Evolutionary conservation across 2,113 vertebrate species (phyloP), one percentile per base, ranked within the genome.

Genomic region (Sylvilagus bachmani): DNA sequence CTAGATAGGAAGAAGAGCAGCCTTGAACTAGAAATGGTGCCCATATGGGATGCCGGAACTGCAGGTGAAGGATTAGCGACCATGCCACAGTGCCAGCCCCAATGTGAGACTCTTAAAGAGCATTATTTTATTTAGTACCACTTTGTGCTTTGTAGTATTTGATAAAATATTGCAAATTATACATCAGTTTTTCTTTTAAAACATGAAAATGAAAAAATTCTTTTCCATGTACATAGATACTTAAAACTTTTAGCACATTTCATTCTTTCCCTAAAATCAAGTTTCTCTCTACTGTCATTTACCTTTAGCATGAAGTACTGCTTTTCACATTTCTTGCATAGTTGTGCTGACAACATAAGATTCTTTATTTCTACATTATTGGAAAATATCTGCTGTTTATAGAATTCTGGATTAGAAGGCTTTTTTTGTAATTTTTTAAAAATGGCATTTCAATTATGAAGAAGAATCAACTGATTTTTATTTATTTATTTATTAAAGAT

Each of bases 351-450:
- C 19, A 86, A 33, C 8, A 71, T 51, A 51, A 69, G 79, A 70
- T 78, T 90, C 2, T 84, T 91, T 29, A 25, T 53, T 78, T 79
- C 69, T 89, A 73, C 67, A 73, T 82, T 78, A 83, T 55, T 82
- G 8, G 49, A 78, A 83, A 36, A 49, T 75, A 25, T 75, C 38
- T 74, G 14, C 51, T 83, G 11, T 51, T 73, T 44, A 75, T 29
- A 93, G 9, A 91, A 82, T 69, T 87, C 27, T 61, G 80, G 10
- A 14, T 82, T 69, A n/a, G 44, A 5, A 85, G 3, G 77, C 95
- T 91, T 95, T 96, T 91, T 95, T 44, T 92, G 73, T 73, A 24
- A 85, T 24, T 29, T 67, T 33, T 77, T 71, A 82, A 74, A 90
- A 74, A 44, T 58, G 33, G 29, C 22, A 86, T 86, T 87, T 86